A percentile compares a stretch with the other conserved stretches of the same genome.
Conservation (phyloP, 2,888 invertebrate species). For the Alloplasta piceator region DNA sequence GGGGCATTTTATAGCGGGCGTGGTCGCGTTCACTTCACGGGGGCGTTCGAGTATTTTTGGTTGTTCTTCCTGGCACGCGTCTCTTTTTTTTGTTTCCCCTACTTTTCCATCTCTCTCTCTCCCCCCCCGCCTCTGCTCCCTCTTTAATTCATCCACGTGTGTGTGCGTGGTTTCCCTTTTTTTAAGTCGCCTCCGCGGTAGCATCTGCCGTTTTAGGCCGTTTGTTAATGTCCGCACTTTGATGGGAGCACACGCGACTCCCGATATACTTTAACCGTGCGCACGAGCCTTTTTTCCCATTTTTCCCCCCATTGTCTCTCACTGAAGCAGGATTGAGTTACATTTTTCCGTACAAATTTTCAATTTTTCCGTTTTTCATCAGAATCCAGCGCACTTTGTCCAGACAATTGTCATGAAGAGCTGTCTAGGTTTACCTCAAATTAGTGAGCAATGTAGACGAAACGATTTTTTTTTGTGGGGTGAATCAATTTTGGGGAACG, state of each 20-base stretch:
- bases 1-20: constrained; percentile 79
- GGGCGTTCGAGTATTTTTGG: constrained; percentile 80
- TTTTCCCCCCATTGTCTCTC: constrained; percentile 43
- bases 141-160: constrained; percentile 39
- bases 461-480: not conserved
- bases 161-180: constrained; percentile 38
- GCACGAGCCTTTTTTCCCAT: not conserved
- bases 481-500: not conserved
- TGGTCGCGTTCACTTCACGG: constrained; percentile 74
- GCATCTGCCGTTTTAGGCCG: constrained; percentile 62
- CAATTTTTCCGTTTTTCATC: constrained; percentile 26
- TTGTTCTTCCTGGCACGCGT: constrained; percentile 75
- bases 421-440: constrained; percentile 3
- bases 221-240: constrained; percentile 57
- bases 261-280: not conserved
- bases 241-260: constrained; percentile 15
- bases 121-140: too few relatives aligned
- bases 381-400: not conserved
- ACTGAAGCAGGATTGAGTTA: constrained; percentile 48
- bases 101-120: constrained; percentile 32
- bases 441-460: not conserved
- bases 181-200: constrained; percentile 60
- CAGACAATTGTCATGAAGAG: not conserved
- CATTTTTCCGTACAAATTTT: constrained; percentile 33
- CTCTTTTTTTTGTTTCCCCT: constrained; percentile 63